Evolutionary conservation across 2,113 vertebrate species (phyloP), one percentile per base, ranked within the genome.

Genomic region (Scophthalmus maximus): DNA sequence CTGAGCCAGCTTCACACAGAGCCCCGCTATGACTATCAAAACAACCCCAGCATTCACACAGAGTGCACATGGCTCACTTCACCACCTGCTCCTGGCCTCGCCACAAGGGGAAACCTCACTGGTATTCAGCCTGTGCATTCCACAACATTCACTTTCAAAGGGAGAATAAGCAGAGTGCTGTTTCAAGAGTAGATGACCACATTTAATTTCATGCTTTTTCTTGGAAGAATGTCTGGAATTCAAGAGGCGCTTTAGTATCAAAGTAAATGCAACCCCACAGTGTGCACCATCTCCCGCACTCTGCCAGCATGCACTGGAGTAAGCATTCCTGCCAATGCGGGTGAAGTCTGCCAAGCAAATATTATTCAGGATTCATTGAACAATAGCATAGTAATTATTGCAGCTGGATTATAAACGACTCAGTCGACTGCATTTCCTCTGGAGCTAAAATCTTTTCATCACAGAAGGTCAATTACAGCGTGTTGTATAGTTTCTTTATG

Each of bases 41-140:
- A 93, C 92, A 93, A 90, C 68, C 84, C 58, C 76, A 75, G 86
- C 82, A 89, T 92, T 93, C 84, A 93, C 85, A 87, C 85, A 74
- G 67, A 71, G 79, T 47, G 30, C 87, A 86, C 87, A 88, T 68
- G 80, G 65, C 78, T 82, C 69, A 47, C 56, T 80, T 71, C 76
- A 80, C 84, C 91, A 91, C 89, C 87, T 91, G 91, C 83, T 82
- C 51, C 67, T 83, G 80, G 82, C 82, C 74, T 50, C 69, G 6
- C 71, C 72, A 84, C 82, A 78, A 87, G 56, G 78, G 56, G 52
- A 76, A 83, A 81, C 76, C 73, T 89, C 75, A 52, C 78, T 86
- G 67, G 38, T 49, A 70, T 87, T 87, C 79, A 82, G 69, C 10
- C 38, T 56, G 59, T 46, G 29, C 34, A 17, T 67, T 77, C 52